A percentile compares a stretch with the other conserved stretches of the same genome.
These are phyloP conservation scores for Ochotona curzoniae DNA, from an alignment of 2,113 vertebrate genomes.

Conservation along the genomic window DNA sequence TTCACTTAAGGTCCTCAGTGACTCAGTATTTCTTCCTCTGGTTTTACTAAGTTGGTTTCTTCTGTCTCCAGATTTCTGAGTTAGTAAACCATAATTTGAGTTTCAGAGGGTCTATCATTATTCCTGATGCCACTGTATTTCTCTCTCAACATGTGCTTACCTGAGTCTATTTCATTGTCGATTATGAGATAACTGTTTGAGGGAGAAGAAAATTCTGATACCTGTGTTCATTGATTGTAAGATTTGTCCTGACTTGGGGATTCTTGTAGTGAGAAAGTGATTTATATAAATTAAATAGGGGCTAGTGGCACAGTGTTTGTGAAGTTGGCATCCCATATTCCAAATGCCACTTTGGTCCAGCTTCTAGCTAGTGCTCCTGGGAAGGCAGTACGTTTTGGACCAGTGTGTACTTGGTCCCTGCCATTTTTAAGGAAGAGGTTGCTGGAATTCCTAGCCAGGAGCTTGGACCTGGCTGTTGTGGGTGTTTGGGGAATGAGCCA, in stretches of 20 bases:
- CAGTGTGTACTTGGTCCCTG: too few relatives aligned
- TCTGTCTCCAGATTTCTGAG: background rate
- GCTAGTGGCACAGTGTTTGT: too few relatives aligned
- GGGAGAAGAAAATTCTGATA: background rate
- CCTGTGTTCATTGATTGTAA: background rate
- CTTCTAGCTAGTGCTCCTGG: too few relatives aligned
- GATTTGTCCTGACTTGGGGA: conserved; percentile 12
- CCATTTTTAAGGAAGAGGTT: too few relatives aligned
- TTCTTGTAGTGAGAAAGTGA: background rate
- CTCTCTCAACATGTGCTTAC: background rate
- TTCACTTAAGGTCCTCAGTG: background rate
- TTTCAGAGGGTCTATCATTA: background rate
- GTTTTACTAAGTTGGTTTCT: background rate
- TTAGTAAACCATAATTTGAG: background rate
- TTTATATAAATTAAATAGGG: background rate
- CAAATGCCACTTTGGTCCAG: too few relatives aligned
- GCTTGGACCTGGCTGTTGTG: too few relatives aligned
- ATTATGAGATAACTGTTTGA: background rate
- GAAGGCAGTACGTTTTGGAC: too few relatives aligned
- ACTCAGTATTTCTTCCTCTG: background rate
- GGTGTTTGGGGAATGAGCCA: too few relatives aligned
- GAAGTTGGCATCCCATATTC: too few relatives aligned
- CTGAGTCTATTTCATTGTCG: background rate
- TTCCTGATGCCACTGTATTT: background rate
- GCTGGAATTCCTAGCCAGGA: too few relatives aligned